Conservation (phyloP, 2,888 invertebrate species). For the Byasa hedistus region DNA sequence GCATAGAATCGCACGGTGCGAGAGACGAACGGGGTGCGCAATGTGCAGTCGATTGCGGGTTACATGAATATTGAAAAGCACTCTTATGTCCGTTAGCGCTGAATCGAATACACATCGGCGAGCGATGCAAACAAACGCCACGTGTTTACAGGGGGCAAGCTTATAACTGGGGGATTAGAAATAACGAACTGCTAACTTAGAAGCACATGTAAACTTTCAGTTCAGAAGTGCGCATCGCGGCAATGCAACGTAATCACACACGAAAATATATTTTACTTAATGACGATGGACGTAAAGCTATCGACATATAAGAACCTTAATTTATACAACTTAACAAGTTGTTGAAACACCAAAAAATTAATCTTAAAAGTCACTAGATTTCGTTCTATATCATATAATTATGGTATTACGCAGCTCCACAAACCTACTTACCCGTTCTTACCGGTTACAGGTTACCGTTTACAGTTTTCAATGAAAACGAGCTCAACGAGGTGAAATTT, state of each 20-base stretch:
- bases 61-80: conserved; percentile 71
- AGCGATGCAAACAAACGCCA: conserved; percentile 50
- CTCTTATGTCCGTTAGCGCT: conserved; percentile 64
- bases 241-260: conserved; percentile 5
- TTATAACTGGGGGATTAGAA: conserved; percentile 60
- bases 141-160: conserved; percentile 69
- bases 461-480: conserved; percentile 22
- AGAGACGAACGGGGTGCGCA: conserved; percentile 49
- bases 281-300: conserved; percentile 35
- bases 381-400: too few relatives aligned
- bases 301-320: conserved; percentile 10
- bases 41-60: conserved; percentile 66
- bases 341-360: neutral
- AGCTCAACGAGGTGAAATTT: conserved; percentile 18
- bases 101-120: conserved; percentile 61
- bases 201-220: conserved; percentile 63
- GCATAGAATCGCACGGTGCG: conserved; percentile 52
- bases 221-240: conserved; percentile 16
- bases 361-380: too few relatives aligned
- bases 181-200: conserved; percentile 53
- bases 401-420: too few relatives aligned
- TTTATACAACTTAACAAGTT: neutral
- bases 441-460: too few relatives aligned
- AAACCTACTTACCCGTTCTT: conserved; percentile 24
- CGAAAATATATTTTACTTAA: conserved; percentile 3